Evolutionary conservation across 2,888 invertebrate species (phyloP), one percentile per base, ranked within the genome.

Genomic region (Abrostola tripartita): DNA sequence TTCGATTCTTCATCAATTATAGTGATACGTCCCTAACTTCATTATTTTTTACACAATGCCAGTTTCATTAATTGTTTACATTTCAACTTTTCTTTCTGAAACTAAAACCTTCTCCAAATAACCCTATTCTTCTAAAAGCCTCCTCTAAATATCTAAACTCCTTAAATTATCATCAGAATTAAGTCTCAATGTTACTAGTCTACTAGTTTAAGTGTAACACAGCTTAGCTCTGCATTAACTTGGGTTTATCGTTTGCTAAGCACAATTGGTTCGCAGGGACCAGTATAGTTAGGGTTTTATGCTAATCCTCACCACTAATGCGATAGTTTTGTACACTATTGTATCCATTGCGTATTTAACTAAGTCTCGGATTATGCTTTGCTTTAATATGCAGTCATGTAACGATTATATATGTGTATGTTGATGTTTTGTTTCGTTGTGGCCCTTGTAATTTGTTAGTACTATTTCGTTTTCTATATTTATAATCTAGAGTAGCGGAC

Each of bases 311-410:
- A 47, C 49, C 11, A 52, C 37, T 12, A 38, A 12, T 51, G n/a
- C 10, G 10, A 54, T 47, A 49, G 53, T 57, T 70, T 38, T 41
- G 38, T 8, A 24, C 14, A 10, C 8, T 12, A 5, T 47, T 38
- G 35, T 38, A 11, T 58, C 42, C 54, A 42, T 11, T 62, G 38
- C 36, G 38, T 41, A 5, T 36, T 68, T 42, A 52, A 52, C 10
- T 40, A 37, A 37, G 1, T 5, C 6, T 35, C 2, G 44, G 41
- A 58, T 8, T 47, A 12, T 12, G 6, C 41, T 56, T 57, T 56
- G 49, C 38, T 53, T 40, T 51, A 44, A 40, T 11, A 65, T 42
- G 55, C 36, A 49, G 37, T 41, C 11, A 47, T 59, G n/a, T 47
- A 47, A 40, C 44, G 7, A 47, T n/a, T n/a, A n/a, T n/a, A n/a